phyloP scores from a whole-genome alignment of 2,888 invertebrate species.

The Acanthosepion pharaonis region DNA sequence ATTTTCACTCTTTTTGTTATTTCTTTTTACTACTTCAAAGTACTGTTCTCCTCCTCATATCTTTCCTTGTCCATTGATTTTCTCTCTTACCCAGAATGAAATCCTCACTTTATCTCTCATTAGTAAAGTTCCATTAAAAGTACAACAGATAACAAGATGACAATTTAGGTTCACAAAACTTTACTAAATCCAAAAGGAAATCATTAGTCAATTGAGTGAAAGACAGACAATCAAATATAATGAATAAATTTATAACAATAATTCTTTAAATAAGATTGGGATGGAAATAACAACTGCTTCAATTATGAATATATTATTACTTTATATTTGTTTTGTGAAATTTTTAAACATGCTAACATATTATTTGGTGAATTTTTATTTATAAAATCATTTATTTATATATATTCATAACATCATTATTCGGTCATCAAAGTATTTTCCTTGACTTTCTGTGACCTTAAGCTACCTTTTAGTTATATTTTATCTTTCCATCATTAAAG shows the following conservation, averaged over 20 bases:
- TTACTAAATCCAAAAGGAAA: background rate
- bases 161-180: background rate
- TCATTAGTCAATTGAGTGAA: background rate
- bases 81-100: background rate
- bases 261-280: background rate
- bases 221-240: background rate
- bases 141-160: background rate
- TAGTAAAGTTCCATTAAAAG: background rate
- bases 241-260: background rate
- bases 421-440: too few species aligned
- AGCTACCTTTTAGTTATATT: too few species aligned
- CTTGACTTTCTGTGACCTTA: too few species aligned
- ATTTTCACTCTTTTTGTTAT: background rate
- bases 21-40: background rate
- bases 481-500: too few species aligned
- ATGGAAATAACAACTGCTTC: background rate
- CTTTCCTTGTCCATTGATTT: background rate
- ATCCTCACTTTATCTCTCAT: background rate
- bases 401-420: too few species aligned
- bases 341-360: too few species aligned
- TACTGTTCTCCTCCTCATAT: background rate
- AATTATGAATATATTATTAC: background rate
- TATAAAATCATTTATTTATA: too few species aligned
- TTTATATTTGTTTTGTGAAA: background rate
- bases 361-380: too few species aligned